Percentiles rank a stretch among this genome's conserved stretches.
phyloP scores from a whole-genome alignment of 2,797 vertebrate species.

The Monodelphis domestica region DNA sequence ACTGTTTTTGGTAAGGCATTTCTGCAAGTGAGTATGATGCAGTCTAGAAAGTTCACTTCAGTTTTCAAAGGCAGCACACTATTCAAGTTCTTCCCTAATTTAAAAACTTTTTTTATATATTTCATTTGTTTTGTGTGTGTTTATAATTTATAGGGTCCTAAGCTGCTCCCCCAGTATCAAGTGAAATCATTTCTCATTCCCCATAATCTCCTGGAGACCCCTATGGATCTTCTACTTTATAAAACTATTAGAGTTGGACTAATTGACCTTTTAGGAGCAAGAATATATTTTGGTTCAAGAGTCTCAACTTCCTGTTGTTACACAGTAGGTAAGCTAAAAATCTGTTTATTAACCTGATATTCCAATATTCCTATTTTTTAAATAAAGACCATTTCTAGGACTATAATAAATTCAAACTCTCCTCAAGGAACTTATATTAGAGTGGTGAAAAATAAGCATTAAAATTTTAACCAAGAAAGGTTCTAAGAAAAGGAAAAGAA shows the following conservation, averaged over 20 bases:
- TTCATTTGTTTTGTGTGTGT: slow-evolving; percentile 24
- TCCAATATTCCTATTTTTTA: too few relatives aligned
- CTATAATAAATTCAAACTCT: background rate
- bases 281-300: slow-evolving; percentile 90
- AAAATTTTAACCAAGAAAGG: background rate
- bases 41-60: background rate
- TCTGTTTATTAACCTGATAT: background rate
- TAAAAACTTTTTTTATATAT: background rate
- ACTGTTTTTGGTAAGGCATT: background rate
- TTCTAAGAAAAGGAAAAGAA: background rate
- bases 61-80: background rate
- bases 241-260: slow-evolving; percentile 88
- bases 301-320: slow-evolving; percentile 93
- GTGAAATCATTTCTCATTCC: slow-evolving; percentile 87
- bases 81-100: slow-evolving; percentile 19
- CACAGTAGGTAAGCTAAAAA: slow-evolving; percentile 88
- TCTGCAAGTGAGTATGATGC: background rate
- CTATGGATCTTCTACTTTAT: slow-evolving; percentile 87
- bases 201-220: slow-evolving; percentile 86
- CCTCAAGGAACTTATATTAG: background rate
- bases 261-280: slow-evolving; percentile 89
- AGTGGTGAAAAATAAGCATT: background rate
- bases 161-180: slow-evolving; percentile 87
- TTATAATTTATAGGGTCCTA: slow-evolving; percentile 87
- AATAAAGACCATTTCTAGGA: background rate